Evolutionary conservation across 2,113 vertebrate genomes (phyloP).

Genomic region (Syrmaticus mikado): DNA sequence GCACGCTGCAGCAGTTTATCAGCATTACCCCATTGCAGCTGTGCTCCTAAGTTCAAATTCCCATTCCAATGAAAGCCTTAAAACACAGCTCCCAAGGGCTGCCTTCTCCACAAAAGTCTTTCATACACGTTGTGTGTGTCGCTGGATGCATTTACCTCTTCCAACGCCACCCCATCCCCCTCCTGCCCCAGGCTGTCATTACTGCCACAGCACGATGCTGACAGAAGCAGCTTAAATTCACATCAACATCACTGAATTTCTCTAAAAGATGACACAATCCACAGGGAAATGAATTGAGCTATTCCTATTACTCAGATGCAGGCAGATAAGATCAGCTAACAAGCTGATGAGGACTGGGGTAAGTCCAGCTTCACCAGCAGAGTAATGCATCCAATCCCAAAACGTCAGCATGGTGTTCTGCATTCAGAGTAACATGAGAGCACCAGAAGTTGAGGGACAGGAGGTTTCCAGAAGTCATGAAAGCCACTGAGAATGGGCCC

Average conservation of each 20-base stretch:
- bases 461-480: neutral
- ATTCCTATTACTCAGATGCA: neutral
- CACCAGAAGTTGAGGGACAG: accelerated
- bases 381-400: neutral
- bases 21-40: neutral
- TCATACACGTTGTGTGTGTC: neutral
- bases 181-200: neutral
- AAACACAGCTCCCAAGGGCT: neutral
- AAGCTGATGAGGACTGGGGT: neutral
- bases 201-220: neutral
- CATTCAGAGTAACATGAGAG: neutral
- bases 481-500: neutral
- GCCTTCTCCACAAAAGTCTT: slow-evolving; percentile 24
- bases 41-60: neutral
- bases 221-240: neutral
- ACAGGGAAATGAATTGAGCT: neutral
- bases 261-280: neutral
- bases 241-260: neutral
- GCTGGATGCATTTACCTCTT: neutral
- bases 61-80: slow-evolving; percentile 12
- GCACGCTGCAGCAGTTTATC: neutral
- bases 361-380: neutral
- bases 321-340: neutral
- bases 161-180: neutral
- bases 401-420: neutral